Percentiles rank a stretch among this genome's conserved stretches.
These are phyloP conservation scores for Lepus oiostolus DNA, from an alignment of 2,797 vertebrate species.

Conservation along the genomic window DNA sequence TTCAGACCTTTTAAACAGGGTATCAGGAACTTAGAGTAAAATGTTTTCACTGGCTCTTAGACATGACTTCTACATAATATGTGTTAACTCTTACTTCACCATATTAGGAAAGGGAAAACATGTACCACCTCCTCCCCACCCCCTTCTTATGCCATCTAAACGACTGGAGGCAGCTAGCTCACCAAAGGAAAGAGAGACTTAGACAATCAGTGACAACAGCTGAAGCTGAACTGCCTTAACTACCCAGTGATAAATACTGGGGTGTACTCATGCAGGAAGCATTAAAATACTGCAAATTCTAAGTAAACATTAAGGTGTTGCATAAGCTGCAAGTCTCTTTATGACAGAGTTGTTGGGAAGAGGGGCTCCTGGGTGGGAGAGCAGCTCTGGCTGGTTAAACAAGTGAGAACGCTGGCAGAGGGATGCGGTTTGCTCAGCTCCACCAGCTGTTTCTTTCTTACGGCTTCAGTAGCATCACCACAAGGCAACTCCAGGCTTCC, in stretches of 20 bases:
- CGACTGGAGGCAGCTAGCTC: neutral
- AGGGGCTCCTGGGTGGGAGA: neutral
- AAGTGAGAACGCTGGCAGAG: neutral
- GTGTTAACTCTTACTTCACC: neutral
- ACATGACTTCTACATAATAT: conserved; percentile 8
- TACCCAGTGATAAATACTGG: neutral
- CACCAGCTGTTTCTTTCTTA: neutral
- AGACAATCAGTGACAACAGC: neutral
- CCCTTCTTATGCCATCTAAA: conserved; percentile 28
- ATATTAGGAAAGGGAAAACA: conserved; percentile 34
- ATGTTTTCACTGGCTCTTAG: conserved; percentile 28
- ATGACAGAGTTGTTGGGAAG: neutral
- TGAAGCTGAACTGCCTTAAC: conserved; percentile 8
- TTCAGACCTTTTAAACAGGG: neutral
- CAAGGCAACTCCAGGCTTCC: neutral
- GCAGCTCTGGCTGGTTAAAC: neutral
- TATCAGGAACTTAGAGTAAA: neutral
- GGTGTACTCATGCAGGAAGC: neutral
- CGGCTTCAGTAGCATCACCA: neutral
- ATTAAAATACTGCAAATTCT: conserved; percentile 7
- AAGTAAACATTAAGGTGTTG: neutral
- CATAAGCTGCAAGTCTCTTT: neutral
- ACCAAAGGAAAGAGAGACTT: neutral
- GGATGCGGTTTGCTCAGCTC: neutral
- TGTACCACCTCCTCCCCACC: neutral